Conservation (phyloP, 2,113 vertebrate genomes). For the Miniopterus natalensis region DNA sequence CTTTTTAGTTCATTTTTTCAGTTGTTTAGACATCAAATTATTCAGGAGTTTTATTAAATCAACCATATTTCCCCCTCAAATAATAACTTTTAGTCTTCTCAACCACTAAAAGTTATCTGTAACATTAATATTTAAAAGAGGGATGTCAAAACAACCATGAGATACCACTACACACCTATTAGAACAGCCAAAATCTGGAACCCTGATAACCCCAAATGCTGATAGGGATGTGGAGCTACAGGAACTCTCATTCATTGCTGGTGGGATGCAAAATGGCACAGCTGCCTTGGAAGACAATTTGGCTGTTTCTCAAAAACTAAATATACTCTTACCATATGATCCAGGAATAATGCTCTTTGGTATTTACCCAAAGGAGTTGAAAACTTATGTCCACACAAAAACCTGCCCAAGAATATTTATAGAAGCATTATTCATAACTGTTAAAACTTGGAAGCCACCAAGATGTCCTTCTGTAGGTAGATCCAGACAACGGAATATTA, state of each 20-base stretch:
- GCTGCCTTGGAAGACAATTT: not conserved
- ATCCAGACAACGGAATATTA: not conserved
- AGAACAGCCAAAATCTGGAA: not conserved
- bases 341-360: not conserved
- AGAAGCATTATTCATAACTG: not conserved
- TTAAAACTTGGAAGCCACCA: not conserved
- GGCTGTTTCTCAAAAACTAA: not conserved
- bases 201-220: not conserved
- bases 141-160: not conserved
- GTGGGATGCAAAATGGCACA: not conserved
- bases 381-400: not conserved
- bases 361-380: not conserved
- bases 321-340: not conserved
- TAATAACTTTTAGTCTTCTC: not conserved
- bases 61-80: not conserved
- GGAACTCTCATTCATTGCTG: not conserved
- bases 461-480: not conserved
- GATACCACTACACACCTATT: not conserved
- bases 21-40: not conserved
- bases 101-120: not conserved
- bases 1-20: not conserved
- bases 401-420: not conserved
- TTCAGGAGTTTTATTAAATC: constrained; percentile 8
- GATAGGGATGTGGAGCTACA: not conserved
- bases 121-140: constrained; percentile 11